phyloP scores from a whole-genome alignment of 2,888 invertebrate genomes.

The Lomographa bimaculata region DNA sequence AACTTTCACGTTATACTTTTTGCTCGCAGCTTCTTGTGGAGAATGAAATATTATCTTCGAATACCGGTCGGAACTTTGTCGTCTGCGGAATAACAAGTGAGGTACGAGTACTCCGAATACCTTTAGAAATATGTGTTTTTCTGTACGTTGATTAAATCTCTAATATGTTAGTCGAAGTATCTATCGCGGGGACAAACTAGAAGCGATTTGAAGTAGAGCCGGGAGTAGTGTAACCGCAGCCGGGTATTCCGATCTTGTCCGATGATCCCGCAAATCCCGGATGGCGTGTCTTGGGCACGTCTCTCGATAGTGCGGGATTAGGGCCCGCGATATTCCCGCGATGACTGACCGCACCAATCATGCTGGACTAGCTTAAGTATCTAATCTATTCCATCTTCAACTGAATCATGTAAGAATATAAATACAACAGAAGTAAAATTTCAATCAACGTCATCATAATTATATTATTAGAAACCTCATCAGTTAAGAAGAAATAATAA shows the following conservation, averaged over 20 bases:
- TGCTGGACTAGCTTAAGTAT: conserved; percentile 42
- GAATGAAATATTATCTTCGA: conserved; percentile 19
- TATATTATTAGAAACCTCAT: too few relatives aligned
- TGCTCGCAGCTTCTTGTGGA: conserved; percentile 23
- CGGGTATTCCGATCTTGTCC: conserved; percentile 59
- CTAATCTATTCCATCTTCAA: conserved; percentile 28
- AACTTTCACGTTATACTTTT: conserved; percentile 51
- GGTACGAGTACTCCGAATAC: conserved; percentile 14
- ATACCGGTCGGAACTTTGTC: conserved; percentile 13
- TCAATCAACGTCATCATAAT: too few relatives aligned
- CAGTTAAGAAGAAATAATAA: too few relatives aligned
- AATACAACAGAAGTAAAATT: too few relatives aligned
- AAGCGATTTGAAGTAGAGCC: conserved; percentile 30
- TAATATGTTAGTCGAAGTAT: conserved; percentile 24
- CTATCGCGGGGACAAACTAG: conserved; percentile 13
- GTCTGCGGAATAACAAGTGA: conserved; percentile 29
- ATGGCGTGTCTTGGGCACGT: conserved; percentile 63
- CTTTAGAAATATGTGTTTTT: neutral
- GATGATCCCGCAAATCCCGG: conserved; percentile 72
- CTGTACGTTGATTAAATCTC: conserved; percentile 18
- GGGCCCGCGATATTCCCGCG: conserved; percentile 49
- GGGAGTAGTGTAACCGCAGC: conserved; percentile 51
- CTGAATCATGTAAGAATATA: too few relatives aligned
- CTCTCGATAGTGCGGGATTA: conserved; percentile 58
- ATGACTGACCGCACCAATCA: conserved; percentile 59